A percentile compares a stretch with the other conserved stretches of the same genome.
Conservation (phyloP, 2,113 vertebrate species). For the Hyperoodon ampullatus region DNA sequence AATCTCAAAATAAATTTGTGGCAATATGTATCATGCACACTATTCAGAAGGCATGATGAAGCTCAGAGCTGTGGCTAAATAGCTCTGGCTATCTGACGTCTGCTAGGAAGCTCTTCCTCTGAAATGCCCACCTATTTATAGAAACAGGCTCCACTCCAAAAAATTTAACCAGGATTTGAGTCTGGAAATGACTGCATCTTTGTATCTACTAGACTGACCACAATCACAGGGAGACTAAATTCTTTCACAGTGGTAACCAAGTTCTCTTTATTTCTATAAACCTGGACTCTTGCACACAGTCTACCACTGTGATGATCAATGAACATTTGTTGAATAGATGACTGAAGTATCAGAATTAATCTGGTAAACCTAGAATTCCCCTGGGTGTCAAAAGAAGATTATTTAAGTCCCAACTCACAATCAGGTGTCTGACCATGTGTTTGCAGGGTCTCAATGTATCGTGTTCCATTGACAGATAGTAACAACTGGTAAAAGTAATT, state of each 20-base stretch:
- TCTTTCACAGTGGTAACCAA: not conserved
- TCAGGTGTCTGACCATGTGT: not conserved
- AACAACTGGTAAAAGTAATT: not conserved
- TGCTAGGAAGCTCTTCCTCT: not conserved
- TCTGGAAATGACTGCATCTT: not conserved
- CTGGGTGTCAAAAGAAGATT: constrained; percentile 1
- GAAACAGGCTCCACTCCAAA: not conserved
- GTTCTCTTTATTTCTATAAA: not conserved
- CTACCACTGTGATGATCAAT: not conserved
- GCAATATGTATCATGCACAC: not conserved
- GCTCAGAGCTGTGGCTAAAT: not conserved
- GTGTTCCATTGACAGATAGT: not conserved
- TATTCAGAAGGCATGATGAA: not conserved
- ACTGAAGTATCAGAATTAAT: constrained; percentile 19
- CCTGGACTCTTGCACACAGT: not conserved
- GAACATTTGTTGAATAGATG: not conserved
- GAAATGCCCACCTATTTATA: not conserved
- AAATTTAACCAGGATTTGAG: not conserved
- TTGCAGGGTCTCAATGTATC: not conserved
- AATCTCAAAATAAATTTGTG: not conserved
- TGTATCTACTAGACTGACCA: not conserved
- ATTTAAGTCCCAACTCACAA: constrained; percentile 27
- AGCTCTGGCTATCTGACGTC: not conserved
- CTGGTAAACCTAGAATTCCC: not conserved
- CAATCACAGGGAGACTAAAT: not conserved